Base-by-base conservation (phyloP, 2,888 invertebrate genomes). In the Pseudococcus longispinus region DNA sequence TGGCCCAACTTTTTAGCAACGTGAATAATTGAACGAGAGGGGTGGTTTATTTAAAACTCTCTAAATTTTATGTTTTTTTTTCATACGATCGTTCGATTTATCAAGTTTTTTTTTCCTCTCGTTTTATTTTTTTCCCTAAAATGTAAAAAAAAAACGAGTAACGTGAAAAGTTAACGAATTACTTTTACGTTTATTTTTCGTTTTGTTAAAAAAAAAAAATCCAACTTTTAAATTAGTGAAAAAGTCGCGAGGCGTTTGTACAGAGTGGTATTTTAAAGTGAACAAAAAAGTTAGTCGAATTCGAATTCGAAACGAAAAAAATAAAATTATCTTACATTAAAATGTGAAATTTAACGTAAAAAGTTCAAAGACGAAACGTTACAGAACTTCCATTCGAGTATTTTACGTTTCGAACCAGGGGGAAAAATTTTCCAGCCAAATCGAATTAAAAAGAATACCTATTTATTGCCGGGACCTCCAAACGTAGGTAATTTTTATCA, bases 121-220 rank as follows among this genome's bases (percentile, higher is more conserved):
- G n/a, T n/a, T 32, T 29, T 18, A 15, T 18, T 55, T 55, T 55
- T 23, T n/a, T n/a, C n/a, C n/a, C 23, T 60, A 8, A 23, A 60
- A 51, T 51, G 15, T 0, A 13, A 29, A 29, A 11, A 29, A 70
- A 18, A 26, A 18, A 70, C 29, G 70, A 70, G n/a, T 15, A 29
- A 70, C 29, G 70, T 29, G 70, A 70, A 70, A 70, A 70, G 70
- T 70, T 70, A 29, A 70, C 26, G 18, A 70, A 70, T 70, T 60
- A 60, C 13, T 23, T 60, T 51, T 51, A 55, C 55, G n/a, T 60
- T 51, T 65, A 4, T n/a, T 60, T 60, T 65, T 65, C 26, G 8
- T 18, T 32, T 29, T 29, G 29, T 23, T 11, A 4, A 1, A 9
- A 37, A 37, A 37, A 65, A 65, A 65, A 29, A 2, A 32, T 13